Evolutionary conservation across 2,113 vertebrate species (phyloP), one percentile per base, ranked within the genome.

Genomic region (Chloropsis cyanopogon): DNA sequence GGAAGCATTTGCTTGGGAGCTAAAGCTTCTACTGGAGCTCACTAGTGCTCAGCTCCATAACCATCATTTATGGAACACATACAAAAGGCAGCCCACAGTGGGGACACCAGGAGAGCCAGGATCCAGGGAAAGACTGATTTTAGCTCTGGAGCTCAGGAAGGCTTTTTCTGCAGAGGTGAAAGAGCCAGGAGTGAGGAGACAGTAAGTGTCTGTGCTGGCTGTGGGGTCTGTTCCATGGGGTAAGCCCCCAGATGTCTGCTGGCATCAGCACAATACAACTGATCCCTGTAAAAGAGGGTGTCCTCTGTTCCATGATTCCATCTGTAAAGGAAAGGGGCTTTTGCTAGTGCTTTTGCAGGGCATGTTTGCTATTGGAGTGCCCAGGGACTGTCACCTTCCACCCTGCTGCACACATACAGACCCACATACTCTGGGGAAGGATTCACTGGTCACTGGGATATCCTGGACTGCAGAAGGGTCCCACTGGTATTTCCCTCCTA

Each of bases 151-250:
- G 25, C 33, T 82, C 2, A 0, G 49, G 24, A 57, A 73, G 59
- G 54, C 15, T 83, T 77, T 82, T 87, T 50, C 49, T 78, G 65
- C 41, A 33, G n/a, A 2, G 2, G 14, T 33, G 18, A 44, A 68
- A 86, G 39, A 60, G 57, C 16, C 4, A 7, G 39, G 24, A 88
- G n/a, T 47, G 71, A 49, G 14, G 50, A 31, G 14, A 56, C 24
- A 23, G 41, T 56, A 68, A 63, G 28, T 1, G 8, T 35, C 52
- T 79, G 28, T 7, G 20, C 21, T 61, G 41, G 8, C 12, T 3
- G 0, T 42, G 54, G 39, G 13, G 12, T 64, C 29, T 8, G 2
- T 26, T 35, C 49, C 39, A 35, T 0, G 0, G 29, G 24, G 7
- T 8, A 26, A 77, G 12, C 14, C 50, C n/a, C 28, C 3, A 26